Evolutionary conservation across 2,888 invertebrate genomes (phyloP), one percentile per base, ranked within the genome.

Genomic region (Aspidiotus destructor): DNA sequence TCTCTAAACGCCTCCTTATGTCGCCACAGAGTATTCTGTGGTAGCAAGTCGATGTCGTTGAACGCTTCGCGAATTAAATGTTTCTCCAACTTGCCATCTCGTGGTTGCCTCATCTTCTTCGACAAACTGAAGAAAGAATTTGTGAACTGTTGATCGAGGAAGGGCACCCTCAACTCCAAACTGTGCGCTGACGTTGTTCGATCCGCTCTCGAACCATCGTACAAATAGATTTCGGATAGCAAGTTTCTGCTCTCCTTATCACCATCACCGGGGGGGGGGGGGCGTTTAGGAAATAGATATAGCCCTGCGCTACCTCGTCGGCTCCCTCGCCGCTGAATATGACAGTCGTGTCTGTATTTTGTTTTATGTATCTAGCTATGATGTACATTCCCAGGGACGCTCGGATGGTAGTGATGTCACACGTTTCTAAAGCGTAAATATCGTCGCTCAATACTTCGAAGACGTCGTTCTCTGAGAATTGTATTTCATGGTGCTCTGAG

Each of bases 291-390:
- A 96, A 96, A 77, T 96, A 96, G 75, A 95, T 88, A 75, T 96
- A 93, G 8, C 96, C 96, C 74, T 95, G 94, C n/a, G 92, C 91
- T 60, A 96, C 78, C 79, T 96, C 96, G 77, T 96, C 96, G 0
- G 95, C 91, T 1, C 96, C 96, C 80, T 96, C 96, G 1, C 96
- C 96, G 71, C 94, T 94, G 72, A 91, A 85, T 65, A 96, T 83
- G 64, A 95, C 93, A 53, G 89, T 91, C 0, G 91, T 86, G 72
- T 92, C 86, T 0, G 92, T 91, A 71, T 91, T 88, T 72, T 84
- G 80, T 75, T 87, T 85, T 64, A 94, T 89, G 76, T 89, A 89
- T 73, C 86, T 85, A 2, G 92, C 82, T 42, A 95, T 78, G 44
- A 95, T 77, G 76, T 87, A 87, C 93, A 95, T 93, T 5, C 84